Conservation (phyloP, 1,140 invertebrate genomes). For the Bombus vancouverensis region DNA sequence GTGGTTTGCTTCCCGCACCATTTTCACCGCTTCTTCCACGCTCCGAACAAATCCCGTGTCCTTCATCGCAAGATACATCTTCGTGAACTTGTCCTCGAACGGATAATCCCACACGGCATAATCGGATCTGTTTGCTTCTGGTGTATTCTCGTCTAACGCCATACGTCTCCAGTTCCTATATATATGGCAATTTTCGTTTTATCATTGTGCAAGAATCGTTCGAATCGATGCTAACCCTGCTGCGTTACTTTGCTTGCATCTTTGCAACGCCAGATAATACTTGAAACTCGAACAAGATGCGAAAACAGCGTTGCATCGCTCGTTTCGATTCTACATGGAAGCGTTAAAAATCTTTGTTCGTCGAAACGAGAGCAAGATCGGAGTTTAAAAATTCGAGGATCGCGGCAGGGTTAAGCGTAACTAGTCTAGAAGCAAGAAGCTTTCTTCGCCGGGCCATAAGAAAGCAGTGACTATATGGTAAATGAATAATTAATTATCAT, state of each 20-base stretch:
- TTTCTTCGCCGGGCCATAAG: too few species aligned
- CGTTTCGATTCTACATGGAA: too few species aligned
- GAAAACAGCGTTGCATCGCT: too few species aligned
- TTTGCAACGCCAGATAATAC: too few species aligned
- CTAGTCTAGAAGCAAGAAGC: too few species aligned
- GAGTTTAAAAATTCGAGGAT: too few species aligned
- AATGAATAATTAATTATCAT: background rate
- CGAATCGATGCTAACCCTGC: background rate
- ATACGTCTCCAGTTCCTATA: conserved; percentile 97
- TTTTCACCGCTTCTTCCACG: conserved; percentile 88
- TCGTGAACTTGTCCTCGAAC: conserved; percentile 97
- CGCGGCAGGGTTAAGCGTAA: too few species aligned
- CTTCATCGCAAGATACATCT: conserved; percentile 97
- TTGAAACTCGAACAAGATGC: too few species aligned
- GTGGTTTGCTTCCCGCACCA: conserved; percentile 84
- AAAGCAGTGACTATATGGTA: rapidly evolving
- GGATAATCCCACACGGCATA: conserved; percentile 98
- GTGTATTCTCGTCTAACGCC: conserved; percentile 94
- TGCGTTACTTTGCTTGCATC: too few species aligned
- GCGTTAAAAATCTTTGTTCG: too few species aligned
- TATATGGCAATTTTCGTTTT: background rate
- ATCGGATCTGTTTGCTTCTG: conserved; percentile 92
- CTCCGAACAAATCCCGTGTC: conserved; percentile 90
- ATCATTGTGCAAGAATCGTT: background rate
- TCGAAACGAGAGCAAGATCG: too few species aligned